These are phyloP conservation scores for Caretta caretta DNA, from an alignment of 2,113 vertebrate genomes.

Conservation along the genomic window DNA sequence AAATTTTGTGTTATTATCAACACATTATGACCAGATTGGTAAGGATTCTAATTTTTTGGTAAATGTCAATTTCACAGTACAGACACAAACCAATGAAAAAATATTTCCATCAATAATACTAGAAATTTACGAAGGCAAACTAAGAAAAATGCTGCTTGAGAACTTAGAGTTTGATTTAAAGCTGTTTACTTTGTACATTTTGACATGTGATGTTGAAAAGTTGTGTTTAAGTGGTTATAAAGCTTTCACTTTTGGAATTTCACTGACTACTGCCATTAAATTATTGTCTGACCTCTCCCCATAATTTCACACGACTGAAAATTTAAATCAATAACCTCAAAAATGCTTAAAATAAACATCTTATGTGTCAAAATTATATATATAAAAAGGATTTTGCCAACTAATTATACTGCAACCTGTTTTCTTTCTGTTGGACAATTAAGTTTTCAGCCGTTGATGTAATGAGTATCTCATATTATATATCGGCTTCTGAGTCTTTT, in stretches of 20 bases:
- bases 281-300: not conserved
- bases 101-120: not conserved
- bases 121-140: not conserved
- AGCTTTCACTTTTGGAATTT: not conserved
- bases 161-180: not conserved
- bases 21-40: not conserved
- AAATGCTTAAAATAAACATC: not conserved
- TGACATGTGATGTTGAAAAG: not conserved
- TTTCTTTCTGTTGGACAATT: not conserved
- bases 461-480: accelerated
- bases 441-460: not conserved
- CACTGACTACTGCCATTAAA: not conserved
- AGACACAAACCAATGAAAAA: not conserved
- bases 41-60: not conserved
- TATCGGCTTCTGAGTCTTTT: not conserved
- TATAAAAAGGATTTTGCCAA: not conserved
- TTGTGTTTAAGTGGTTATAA: not conserved
- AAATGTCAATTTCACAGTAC: not conserved
- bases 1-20: not conserved
- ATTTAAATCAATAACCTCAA: not conserved
- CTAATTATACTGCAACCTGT: not conserved
- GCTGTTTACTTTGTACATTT: not conserved
- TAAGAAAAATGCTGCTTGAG: not conserved
- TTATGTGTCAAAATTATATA: not conserved
- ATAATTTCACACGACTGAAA: not conserved